Conservation (phyloP, 1,140 invertebrate genomes). For the Drosophila guanche region DNA sequence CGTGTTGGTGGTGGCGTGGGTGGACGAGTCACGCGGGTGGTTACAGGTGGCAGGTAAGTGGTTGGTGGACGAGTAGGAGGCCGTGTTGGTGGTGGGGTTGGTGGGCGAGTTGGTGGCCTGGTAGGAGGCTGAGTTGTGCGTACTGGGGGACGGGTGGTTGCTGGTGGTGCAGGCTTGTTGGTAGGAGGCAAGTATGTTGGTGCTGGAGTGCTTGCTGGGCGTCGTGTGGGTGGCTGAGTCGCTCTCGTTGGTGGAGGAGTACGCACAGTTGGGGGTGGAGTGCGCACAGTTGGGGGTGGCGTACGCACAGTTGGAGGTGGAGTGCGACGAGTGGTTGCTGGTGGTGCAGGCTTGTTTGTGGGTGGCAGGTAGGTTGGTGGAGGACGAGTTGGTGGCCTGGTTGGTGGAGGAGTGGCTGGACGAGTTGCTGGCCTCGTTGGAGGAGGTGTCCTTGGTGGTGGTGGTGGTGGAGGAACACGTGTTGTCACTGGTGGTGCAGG, state of each 20-base stretch:
- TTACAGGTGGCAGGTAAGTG: conserved; percentile 3
- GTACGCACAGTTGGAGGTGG: conserved; percentile 31
- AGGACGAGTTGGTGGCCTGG: conserved; percentile 53
- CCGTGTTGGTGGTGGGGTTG: conserved; percentile 44
- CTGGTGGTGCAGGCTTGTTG: conserved; percentile 27
- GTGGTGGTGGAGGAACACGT: no score
- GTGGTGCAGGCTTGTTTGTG: conserved; percentile 30
- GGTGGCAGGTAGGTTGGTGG: conserved; percentile 61
- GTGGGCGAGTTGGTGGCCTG: conserved; percentile 37
- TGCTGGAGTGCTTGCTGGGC: conserved; percentile 8
- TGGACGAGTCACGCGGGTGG: conserved; percentile 31
- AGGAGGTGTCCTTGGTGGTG: no score
- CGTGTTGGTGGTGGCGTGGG: conserved; percentile 30
- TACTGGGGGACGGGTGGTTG: conserved; percentile 20
- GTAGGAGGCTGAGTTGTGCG: conserved; percentile 39
- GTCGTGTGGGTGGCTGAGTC: no score
- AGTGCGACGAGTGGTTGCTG: conserved; percentile 34
- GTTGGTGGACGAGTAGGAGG: conserved; percentile 39
- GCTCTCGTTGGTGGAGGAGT: no score
- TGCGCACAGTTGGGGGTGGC: conserved; percentile 19
- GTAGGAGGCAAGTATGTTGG: conserved; percentile 50
- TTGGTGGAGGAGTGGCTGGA: conserved; percentile 39
- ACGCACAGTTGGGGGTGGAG: conserved; percentile 6
- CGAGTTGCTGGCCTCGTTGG: conserved; percentile 39
- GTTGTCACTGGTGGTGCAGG: conserved; percentile 33